Base-by-base conservation (phyloP, 2,888 invertebrate genomes). In the Nineta flava region DNA sequence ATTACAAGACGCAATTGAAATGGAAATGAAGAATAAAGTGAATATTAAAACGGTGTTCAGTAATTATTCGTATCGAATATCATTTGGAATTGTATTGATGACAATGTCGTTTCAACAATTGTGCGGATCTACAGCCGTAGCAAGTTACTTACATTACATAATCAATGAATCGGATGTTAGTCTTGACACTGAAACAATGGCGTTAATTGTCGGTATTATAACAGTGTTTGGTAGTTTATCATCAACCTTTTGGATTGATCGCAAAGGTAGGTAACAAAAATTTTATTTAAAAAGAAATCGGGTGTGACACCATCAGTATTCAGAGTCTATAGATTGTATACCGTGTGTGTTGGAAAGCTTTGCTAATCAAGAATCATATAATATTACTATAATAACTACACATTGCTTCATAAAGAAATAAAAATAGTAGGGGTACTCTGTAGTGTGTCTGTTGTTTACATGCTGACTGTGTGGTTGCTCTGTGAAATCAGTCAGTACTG, bases 181-280 rank as follows among this genome's bases (percentile, higher is more conserved):
- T 15, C 19, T 45, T 10, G 7, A 19, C 6, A 13, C 34, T 13
- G 13, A 35, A 12, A 38, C n/a, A n/a, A 10, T 26, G 19, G 21
- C 45, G 15, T 42, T 35, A 7, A 34, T 49, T 6, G 17, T 15
- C 9, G 35, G 44, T n/a, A 16, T 49, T 12, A 21, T 45, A 7
- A 41, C 34, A 34, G 15, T 45, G 12, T 12, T 45, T 32, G 44
- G 31, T 2, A 42, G 21, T 16, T 9, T 49, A 5, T 17, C 21
- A 7, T 44, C 49, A 21, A 73, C 76, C 6, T 67, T 69, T 17
- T 58, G 77, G 1, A 73, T 76, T 0, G 73, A 76, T 48, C 72
- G 68, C 59, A 63, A 71, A 48, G 77, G 26, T 26, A 26, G 4
- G 26, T 26, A 26, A 3, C 2, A 26, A 2, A 26, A 26, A 26